phyloP scores from a whole-genome alignment of 2,888 invertebrate species.

The Orchesella flavescens region DNA sequence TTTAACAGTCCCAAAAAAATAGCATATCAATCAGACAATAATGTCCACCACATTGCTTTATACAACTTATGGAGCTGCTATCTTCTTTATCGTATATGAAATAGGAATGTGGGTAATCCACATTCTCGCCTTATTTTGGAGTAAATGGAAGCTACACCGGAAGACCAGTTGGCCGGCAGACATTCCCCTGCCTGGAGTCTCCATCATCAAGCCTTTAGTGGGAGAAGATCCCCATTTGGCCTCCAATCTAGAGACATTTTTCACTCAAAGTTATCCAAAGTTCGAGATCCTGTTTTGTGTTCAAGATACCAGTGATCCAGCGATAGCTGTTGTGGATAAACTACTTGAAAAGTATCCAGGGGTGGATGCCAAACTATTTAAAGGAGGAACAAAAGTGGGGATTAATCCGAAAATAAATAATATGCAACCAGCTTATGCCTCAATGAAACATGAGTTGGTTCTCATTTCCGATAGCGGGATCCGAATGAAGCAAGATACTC shows the following conservation, averaged over 20 bases:
- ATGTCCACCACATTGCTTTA: conserved; percentile 79
- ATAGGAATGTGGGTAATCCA: conserved; percentile 90
- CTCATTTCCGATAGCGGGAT: conserved; percentile 97
- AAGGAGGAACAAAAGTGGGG: conserved; percentile 90
- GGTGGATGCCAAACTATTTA: conserved; percentile 84
- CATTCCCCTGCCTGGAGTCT: conserved; percentile 88
- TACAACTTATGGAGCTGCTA: conserved; percentile 89
- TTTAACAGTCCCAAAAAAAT: no score
- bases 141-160: conserved; percentile 79
- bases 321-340: conserved; percentile 86
- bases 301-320: conserved; percentile 90
- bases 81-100: conserved; percentile 92
- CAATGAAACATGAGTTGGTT: conserved; percentile 90
- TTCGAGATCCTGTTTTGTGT: conserved; percentile 96
- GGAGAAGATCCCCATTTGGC: conserved; percentile 93
- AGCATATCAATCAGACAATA: no score
- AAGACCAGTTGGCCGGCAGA: conserved; percentile 79
- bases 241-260: conserved; percentile 94
- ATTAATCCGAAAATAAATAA: conserved; percentile 99
- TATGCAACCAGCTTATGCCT: conserved; percentile 95
- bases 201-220: conserved; percentile 94
- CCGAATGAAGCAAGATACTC: conserved; percentile 93
- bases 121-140: conserved; percentile 88
- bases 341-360: conserved; percentile 89
- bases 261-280: conserved; percentile 92